Evolutionary conservation across 2,797 vertebrate genomes (phyloP), one percentile per base, ranked within the genome.

Genomic region (Scolopax rusticola): DNA sequence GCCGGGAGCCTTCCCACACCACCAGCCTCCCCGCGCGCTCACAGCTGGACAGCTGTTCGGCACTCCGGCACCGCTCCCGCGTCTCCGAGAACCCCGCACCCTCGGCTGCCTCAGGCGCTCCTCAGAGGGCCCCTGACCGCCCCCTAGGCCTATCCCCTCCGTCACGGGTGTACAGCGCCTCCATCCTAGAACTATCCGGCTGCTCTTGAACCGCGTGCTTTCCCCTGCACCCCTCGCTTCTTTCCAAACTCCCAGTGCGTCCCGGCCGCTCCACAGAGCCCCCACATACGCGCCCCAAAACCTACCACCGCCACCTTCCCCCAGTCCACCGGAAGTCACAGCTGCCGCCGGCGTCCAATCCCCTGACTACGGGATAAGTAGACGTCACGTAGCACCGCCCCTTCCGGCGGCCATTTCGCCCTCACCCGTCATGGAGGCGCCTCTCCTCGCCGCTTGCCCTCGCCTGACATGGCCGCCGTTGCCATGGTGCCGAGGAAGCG

Each of bases 361-460:
- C 9, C 12, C 11, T 8, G 6, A 10, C 23, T 2, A 16, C 1
- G 3, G 3, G 15, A 32, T 6, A 7, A 6, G 23, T 3, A 3
- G 3, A 3, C 15, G 28, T n/a, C 65, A 12, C 12, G 11, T 36
- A 20, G 40, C 32, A 15, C 25, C 36, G 15, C 60, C 63, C 15
- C 21, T 69, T 68, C 75, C 65, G 70, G 68, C 76, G 6, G 68
- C 71, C 94, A 70, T 67, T 76, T 95, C 53, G 68, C 91, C 85
- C 82, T 83, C 54, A 89, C 23, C 13, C 32, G 32, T 28, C 32
- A 90, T 87, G 90, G 90, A 32, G 1, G 59, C 36, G 3, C 0
- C 16, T 11, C 2, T 8, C 8, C 8, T 30, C 1, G 28, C 43
- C 8, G 45, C 50, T 33, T 90, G 92, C 92, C 90, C 87, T 41